A percentile compares a stretch with the other conserved stretches of the same genome.
These are phyloP conservation scores for Archivesica marissinica DNA, from an alignment of 1,140 invertebrate genomes.

Conservation along the genomic window DNA sequence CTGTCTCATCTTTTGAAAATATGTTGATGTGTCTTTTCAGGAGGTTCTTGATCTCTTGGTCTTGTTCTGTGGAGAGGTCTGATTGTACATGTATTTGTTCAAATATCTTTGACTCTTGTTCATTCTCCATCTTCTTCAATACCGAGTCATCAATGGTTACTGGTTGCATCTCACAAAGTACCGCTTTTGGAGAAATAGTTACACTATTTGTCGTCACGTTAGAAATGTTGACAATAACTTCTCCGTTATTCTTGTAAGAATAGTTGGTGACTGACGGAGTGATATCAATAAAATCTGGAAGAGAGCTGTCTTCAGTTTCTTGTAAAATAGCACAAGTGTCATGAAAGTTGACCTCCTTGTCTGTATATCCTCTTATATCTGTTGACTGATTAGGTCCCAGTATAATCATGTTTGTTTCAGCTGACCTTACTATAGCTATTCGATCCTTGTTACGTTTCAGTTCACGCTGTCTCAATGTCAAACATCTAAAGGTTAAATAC, in stretches of 20 bases:
- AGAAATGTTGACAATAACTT: constrained; percentile 44
- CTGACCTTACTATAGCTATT: constrained; percentile 41
- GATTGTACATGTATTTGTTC: background rate
- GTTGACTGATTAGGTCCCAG: constrained; percentile 47
- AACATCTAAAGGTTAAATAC: constrained; percentile 58
- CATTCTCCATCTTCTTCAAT: background rate
- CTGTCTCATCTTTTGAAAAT: constrained; percentile 46
- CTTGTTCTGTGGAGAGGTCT: background rate
- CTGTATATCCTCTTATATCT: constrained; percentile 25
- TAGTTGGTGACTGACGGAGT: constrained; percentile 45
- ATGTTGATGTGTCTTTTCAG: constrained; percentile 22
- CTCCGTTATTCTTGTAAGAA: constrained; percentile 19
- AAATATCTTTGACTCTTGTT: background rate
- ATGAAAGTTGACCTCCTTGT: constrained; percentile 49
- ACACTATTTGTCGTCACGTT: constrained; percentile 56
- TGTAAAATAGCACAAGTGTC: constrained; percentile 59
- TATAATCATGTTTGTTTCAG: constrained; percentile 12
- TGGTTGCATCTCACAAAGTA: constrained; percentile 64
- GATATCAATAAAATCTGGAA: constrained; percentile 56
- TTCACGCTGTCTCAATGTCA: constrained; percentile 36
- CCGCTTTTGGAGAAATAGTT: constrained; percentile 50
- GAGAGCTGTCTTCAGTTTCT: constrained; percentile 8
- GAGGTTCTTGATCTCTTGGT: background rate
- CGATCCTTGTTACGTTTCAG: constrained; percentile 34
- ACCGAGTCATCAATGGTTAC: constrained; percentile 36